Conservation (phyloP, 2,888 invertebrate species). For the Drosophila leonis region DNA sequence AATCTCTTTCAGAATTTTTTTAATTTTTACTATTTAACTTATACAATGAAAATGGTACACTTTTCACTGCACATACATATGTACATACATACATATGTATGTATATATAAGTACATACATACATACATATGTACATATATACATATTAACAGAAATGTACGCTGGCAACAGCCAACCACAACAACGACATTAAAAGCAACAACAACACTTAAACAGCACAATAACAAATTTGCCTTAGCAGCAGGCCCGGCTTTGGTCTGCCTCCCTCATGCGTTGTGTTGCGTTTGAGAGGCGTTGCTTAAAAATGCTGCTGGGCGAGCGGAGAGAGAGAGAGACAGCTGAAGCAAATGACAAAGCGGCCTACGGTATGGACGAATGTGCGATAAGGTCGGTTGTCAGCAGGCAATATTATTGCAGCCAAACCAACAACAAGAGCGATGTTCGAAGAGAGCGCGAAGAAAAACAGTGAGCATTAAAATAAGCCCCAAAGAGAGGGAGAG, state of each 20-base stretch:
- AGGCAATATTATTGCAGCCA: constrained; percentile 26
- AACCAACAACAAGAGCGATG: constrained; percentile 26
- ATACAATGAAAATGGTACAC: constrained; percentile 26
- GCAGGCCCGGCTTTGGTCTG: constrained; percentile 61
- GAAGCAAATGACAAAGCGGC: constrained; percentile 31
- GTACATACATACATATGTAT: background rate
- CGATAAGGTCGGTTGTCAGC: constrained; percentile 65
- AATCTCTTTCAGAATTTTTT: constrained; percentile 16
- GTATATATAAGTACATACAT: constrained; percentile 1
- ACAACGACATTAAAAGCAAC: constrained; percentile 54
- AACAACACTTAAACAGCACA: constrained; percentile 48
- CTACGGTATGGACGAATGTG: constrained; percentile 47
- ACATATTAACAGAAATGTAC: constrained; percentile 10
- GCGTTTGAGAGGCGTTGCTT: constrained; percentile 76
- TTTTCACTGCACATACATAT: background rate
- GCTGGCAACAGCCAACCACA: constrained; percentile 69
- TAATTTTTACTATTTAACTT: constrained; percentile 33
- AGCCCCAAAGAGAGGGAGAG: constrained; percentile 27
- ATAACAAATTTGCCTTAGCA: constrained; percentile 34
- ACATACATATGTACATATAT: constrained; percentile 9
- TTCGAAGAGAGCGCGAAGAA: constrained; percentile 30
- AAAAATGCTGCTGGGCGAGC: constrained; percentile 56
- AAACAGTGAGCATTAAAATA: constrained; percentile 20
- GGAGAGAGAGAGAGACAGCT: constrained; percentile 51
- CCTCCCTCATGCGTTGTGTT: constrained; percentile 43